These are phyloP conservation scores for Trachelus iudaicus DNA, from an alignment of 2,888 invertebrate species.

Conservation along the genomic window DNA sequence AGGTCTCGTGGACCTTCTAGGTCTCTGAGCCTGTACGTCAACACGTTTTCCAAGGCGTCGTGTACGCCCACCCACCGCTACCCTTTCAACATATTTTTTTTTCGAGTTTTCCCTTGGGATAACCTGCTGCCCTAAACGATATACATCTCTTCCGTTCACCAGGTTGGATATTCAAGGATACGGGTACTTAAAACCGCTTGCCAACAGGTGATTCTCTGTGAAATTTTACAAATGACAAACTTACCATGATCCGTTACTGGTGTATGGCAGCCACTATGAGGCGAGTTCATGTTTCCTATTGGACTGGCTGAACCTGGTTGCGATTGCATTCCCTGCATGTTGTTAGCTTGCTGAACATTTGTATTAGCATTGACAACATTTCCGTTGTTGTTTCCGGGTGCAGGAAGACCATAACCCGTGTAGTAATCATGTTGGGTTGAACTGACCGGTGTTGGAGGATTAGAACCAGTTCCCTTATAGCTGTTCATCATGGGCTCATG, in stretches of 20 bases:
- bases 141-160: neutral
- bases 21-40: conserved; percentile 28
- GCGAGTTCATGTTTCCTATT: conserved; percentile 44
- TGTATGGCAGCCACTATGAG: conserved; percentile 54
- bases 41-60: conserved; percentile 34
- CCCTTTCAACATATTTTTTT: conserved; percentile 29
- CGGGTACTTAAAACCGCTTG: neutral
- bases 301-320: conserved; percentile 49
- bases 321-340: conserved; percentile 47
- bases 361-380: conserved; percentile 41
- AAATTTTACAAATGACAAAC: conserved; percentile 15
- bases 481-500: conserved; percentile 38
- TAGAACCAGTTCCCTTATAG: conserved; percentile 28
- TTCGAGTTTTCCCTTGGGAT: conserved; percentile 13
- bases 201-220: neutral
- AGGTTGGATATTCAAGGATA: neutral
- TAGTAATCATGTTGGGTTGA: conserved; percentile 50
- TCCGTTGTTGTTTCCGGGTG: conserved; percentile 30
- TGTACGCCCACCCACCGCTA: conserved; percentile 36
- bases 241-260: conserved; percentile 57
- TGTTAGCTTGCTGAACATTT: conserved; percentile 26
- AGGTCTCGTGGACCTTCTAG: neutral
- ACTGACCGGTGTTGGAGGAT: conserved; percentile 5
- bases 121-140: conserved; percentile 2
- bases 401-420: conserved; percentile 48